Base-by-base conservation (phyloP, 2,113 vertebrate species). In the Asarcornis scutulata region DNA sequence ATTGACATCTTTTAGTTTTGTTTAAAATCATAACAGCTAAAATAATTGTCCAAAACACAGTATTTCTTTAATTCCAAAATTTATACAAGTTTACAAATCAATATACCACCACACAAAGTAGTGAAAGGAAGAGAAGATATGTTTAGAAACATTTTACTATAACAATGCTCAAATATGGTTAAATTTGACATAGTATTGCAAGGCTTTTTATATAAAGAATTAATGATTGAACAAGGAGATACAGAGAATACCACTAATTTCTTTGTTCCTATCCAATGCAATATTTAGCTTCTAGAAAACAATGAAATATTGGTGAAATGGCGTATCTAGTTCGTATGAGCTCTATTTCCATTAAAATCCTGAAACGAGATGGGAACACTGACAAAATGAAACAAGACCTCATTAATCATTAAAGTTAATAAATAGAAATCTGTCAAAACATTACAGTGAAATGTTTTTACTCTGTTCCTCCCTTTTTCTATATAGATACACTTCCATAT, bases 61-160 rank as follows among this genome's bases (percentile, higher is more conserved):
- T 72, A 58, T 60, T 89, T 95, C 46, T 95, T 96, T 95, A 93
- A 96, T 97, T 87, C 88, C 44, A 92, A 96, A 96, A 96, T 76
- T 44, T 92, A 78, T 83, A 88, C 64, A 87, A 89, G 83, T 78
- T 88, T 92, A 94, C 60, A 91, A 93, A 96, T 89, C 93, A 77
- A 74, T 62, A 86, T 93, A 74, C 53, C 67, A 92, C 77, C 85
- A 91, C 66, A 96, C 58, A 93, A 89, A 95, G 83, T 55, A 84
- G 92, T 63, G 60, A 93, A 86, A 84, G 62, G 74, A 92, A 46
- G 55, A 89, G 40, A 75, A 79, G 50, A 17, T 74, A 77, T 46
- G 55, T 87, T 96, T 82, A 73, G 74, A 84, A 58, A 81, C 1
- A 3, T 92, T 92, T 96, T 79, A 89, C 84, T 66, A 3, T 91